Evolutionary conservation across 2,797 vertebrate species (phyloP).

Genomic region (Sebastes umbrosus): DNA sequence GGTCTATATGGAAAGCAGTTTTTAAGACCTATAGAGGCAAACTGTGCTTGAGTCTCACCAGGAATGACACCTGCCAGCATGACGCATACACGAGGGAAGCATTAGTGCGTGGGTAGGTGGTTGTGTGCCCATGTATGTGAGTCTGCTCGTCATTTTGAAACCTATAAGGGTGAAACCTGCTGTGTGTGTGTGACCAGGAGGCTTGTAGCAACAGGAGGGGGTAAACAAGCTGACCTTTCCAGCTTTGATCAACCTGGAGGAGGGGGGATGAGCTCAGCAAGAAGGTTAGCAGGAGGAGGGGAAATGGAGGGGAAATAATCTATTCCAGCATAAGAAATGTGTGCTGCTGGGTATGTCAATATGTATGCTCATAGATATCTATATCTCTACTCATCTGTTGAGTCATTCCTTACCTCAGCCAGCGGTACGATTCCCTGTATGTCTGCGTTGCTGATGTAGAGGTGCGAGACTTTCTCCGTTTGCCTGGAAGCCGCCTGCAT

Average conservation of each 20-base stretch:
- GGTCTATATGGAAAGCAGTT: neutral
- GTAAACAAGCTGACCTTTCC: slow-evolving; percentile 70
- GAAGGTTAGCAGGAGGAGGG: slow-evolving; percentile 9
- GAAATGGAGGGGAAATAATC: slow-evolving; percentile 25
- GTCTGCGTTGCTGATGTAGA: slow-evolving; percentile 90
- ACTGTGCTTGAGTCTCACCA: neutral
- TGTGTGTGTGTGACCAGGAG: slow-evolving; percentile 49
- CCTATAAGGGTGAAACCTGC: slow-evolving; percentile 24
- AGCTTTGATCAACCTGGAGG: slow-evolving; percentile 55
- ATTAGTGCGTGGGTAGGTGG: neutral
- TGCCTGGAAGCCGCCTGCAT: slow-evolving; percentile 72
- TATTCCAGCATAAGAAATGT: slow-evolving; percentile 18
- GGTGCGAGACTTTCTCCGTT: slow-evolving; percentile 86
- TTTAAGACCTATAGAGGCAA: neutral
- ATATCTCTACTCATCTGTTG: neutral
- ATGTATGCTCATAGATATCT: slow-evolving; percentile 5
- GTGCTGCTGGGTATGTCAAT: slow-evolving; percentile 7
- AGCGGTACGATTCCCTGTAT: slow-evolving; percentile 93
- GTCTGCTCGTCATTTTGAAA: slow-evolving; percentile 44
- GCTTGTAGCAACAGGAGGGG: slow-evolving; percentile 53
- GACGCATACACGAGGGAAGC: neutral
- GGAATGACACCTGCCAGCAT: slow-evolving; percentile 19
- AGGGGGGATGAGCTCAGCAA: slow-evolving; percentile 8
- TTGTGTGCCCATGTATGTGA: neutral
- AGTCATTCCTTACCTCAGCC: slow-evolving; percentile 83